A percentile compares a stretch with the other conserved stretches of the same genome.
Evolutionary conservation across 1,140 invertebrate genomes (phyloP).

Genomic region (Drosophila sproati): DNA sequence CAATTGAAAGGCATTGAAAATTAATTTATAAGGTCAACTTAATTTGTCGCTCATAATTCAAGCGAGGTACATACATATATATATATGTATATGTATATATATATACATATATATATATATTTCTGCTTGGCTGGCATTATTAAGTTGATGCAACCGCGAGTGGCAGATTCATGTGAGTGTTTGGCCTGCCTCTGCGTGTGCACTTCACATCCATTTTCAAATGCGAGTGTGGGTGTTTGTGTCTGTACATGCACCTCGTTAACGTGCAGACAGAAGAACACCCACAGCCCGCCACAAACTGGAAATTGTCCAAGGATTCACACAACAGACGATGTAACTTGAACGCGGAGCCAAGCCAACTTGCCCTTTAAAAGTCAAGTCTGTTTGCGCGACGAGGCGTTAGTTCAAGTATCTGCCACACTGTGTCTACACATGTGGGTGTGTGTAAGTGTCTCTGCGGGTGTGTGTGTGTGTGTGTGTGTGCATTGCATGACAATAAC

Average conservation of each 20-base stretch:
- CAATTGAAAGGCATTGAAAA: slow-evolving; percentile 79
- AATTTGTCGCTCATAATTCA: slow-evolving; percentile 68
- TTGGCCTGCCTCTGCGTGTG: slow-evolving; percentile 63
- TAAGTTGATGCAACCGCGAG: slow-evolving; percentile 50
- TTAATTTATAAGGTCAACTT: slow-evolving; percentile 60
- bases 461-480: slow-evolving; percentile 46
- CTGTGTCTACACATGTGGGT: slow-evolving; percentile 21
- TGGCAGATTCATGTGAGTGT: slow-evolving; percentile 43
- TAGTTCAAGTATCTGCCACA: slow-evolving; percentile 64
- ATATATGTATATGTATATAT: slow-evolving; percentile 5
- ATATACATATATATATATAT: slow-evolving; percentile 11
- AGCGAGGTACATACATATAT: neutral
- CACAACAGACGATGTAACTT: neutral
- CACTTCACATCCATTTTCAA: slow-evolving; percentile 75
- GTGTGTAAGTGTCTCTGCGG: slow-evolving; percentile 21
- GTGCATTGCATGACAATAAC: slow-evolving; percentile 81
- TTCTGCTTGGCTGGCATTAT: slow-evolving; percentile 39
- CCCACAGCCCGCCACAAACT: neutral
- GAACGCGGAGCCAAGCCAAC: slow-evolving; percentile 18
- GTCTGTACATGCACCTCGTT: slow-evolving; percentile 65
- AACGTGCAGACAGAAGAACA: slow-evolving; percentile 36
- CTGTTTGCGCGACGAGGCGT: slow-evolving; percentile 48
- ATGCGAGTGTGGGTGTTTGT: slow-evolving; percentile 10
- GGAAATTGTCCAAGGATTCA: slow-evolving; percentile 27
- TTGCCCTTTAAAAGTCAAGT: slow-evolving; percentile 79